Conservation (phyloP, 2,888 invertebrate species). For the Rotaria socialis region DNA sequence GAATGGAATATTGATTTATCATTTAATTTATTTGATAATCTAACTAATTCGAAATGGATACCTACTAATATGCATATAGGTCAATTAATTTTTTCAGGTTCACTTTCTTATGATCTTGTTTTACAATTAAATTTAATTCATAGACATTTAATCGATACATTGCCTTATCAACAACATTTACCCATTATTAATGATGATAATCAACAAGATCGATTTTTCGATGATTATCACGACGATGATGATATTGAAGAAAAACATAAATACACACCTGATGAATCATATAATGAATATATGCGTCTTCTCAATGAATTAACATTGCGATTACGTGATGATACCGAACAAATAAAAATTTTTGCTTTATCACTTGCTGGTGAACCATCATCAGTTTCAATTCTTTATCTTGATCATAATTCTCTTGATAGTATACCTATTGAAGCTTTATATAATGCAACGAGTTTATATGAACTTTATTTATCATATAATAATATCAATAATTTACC, state of each 20-base stretch:
- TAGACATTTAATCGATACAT: slow-evolving; percentile 5
- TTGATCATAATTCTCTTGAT: not conserved
- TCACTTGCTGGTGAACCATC: not conserved
- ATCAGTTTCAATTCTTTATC: slow-evolving; percentile 2
- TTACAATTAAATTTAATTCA: slow-evolving; percentile 27
- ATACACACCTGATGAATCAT: not conserved
- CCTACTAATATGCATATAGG: not conserved
- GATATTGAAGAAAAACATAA: not conserved
- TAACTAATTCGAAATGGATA: not conserved
- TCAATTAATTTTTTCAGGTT: slow-evolving; percentile 27
- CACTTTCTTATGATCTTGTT: slow-evolving; percentile 9
- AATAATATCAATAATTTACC: slow-evolving; percentile 13
- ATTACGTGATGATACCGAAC: not conserved
- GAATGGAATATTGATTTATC: slow-evolving; percentile 24
- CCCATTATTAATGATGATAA: not conserved
- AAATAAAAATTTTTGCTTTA: not conserved
- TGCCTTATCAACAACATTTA: not conserved
- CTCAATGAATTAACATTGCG: not conserved
- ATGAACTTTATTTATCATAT: slow-evolving; percentile 1
- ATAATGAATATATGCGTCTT: not conserved
- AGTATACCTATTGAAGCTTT: not conserved
- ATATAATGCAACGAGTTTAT: slow-evolving; percentile 24
- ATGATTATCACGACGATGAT: not conserved
- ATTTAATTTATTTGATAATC: slow-evolving; percentile 3
- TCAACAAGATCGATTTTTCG: too few relatives aligned